Evolutionary conservation across 2,797 vertebrate genomes (phyloP), one percentile per base, ranked within the genome.

Genomic region (Scleropages formosus): DNA sequence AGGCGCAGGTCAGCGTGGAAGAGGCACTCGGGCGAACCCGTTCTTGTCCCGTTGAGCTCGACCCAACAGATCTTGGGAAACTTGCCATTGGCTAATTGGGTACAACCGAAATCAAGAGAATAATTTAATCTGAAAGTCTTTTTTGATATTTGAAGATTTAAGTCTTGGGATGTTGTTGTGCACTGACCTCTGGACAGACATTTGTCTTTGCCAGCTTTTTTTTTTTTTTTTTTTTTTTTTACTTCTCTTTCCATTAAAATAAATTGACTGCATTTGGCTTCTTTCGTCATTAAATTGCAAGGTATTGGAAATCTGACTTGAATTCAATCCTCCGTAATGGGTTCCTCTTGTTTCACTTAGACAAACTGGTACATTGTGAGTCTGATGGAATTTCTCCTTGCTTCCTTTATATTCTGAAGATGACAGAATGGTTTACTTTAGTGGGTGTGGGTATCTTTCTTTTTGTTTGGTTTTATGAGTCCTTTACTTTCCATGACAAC

Each of bases 191-290:
- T 22, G 31, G n/a, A 49, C 46, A 67, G 65, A 67, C 22, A 49
- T 56, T 24, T 67, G n/a, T 46, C 27, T 44, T 53, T 10, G 12
- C 53, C 53, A 47, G 18, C 44, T 59, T 31, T 58, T 58, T 47
- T 68, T 68, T 49, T 44, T 62, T 60, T 60, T 59, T 60, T 4
- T 44, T 60, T 72, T 62, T 22, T 62, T 71, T 44, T 47, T n/a
- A 16, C 27, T 27, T 64, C 49, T 66, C 16, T 16, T 47, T 75
- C 51, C 31, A 24, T 44, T 59, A 47, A 67, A 58, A 64, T 44
- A 47, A 68, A 18, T 39, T 39, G 44, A 16, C 31, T 75, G 26
- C 73, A 44, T 75, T 68, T 65, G 47, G 49, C 18, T 56, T 27
- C 4, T 65, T 66, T 58, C 8, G 46, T 44, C 31, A 16, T 56